These are phyloP conservation scores for Diplogasteroides magnus DNA, from an alignment of 1,140 invertebrate species.

Conservation along the genomic window DNA sequence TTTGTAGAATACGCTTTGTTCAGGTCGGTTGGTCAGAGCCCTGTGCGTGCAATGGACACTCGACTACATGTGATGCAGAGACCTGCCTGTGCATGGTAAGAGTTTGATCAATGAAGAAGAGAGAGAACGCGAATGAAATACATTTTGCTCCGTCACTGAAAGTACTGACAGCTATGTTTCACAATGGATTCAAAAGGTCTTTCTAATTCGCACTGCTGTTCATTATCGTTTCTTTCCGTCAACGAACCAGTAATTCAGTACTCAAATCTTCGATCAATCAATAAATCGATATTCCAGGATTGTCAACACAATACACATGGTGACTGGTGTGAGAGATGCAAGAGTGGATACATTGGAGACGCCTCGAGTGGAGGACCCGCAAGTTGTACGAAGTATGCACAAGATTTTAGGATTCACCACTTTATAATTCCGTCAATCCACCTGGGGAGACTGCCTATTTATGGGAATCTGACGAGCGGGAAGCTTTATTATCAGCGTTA, in stretches of 20 bases:
- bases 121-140: too few species aligned
- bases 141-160: too few species aligned
- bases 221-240: too few species aligned
- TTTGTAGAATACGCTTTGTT: background rate
- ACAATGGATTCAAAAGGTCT: too few species aligned
- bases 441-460: background rate
- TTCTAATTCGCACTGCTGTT: too few species aligned
- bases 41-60: constrained; percentile 77
- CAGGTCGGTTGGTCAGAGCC: constrained; percentile 63
- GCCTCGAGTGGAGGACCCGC: constrained; percentile 61
- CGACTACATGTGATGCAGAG: constrained; percentile 72
- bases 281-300: constrained; percentile 62
- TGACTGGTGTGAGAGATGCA: constrained; percentile 81
- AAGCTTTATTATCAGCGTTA: too few species aligned
- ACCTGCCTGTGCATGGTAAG: constrained; percentile 77
- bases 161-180: too few species aligned
- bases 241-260: too few species aligned
- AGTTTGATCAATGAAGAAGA: too few species aligned
- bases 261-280: constrained; percentile 34
- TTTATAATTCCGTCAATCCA: background rate
- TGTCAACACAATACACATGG: constrained; percentile 77
- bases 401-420: background rate
- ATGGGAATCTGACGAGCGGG: too few species aligned
- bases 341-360: constrained; percentile 74
- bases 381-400: constrained; percentile 62